Evolutionary conservation across 2,113 vertebrate species (phyloP).

Genomic region (Cathartes aura): DNA sequence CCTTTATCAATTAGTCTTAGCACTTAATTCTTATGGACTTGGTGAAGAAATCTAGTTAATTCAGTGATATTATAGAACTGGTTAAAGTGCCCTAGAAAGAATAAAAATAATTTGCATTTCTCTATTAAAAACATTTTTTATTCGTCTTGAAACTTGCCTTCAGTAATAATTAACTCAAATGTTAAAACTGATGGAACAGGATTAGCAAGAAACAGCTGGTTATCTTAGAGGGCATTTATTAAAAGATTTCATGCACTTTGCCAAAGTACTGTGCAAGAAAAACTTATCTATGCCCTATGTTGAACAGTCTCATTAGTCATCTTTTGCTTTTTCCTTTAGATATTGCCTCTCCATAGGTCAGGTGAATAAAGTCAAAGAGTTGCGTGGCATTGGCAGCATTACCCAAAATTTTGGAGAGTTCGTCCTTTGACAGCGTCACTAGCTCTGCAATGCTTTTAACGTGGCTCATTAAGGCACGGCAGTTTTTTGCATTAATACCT

Average conservation of each 20-base stretch:
- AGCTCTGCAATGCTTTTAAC: slow-evolving; percentile 88
- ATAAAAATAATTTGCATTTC: not conserved
- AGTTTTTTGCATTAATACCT: slow-evolving; percentile 90
- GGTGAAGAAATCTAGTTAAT: not conserved
- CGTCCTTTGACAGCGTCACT: slow-evolving; percentile 80
- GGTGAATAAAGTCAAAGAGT: slow-evolving; percentile 91
- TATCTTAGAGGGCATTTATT: not conserved
- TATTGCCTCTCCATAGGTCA: slow-evolving; percentile 69
- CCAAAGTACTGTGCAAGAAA: not conserved
- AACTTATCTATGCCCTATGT: not conserved
- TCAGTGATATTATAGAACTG: not conserved
- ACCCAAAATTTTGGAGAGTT: slow-evolving; percentile 81
- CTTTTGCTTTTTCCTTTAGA: slow-evolving; percentile 67
- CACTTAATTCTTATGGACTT: not conserved
- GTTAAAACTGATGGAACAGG: not conserved
- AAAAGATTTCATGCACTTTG: not conserved
- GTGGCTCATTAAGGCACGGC: slow-evolving; percentile 79
- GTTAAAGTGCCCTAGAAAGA: not conserved
- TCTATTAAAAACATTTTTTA: not conserved
- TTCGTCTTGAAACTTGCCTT: not conserved
- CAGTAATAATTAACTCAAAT: not conserved
- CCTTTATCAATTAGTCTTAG: not conserved
- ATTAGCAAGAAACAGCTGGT: not conserved
- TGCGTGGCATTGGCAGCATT: slow-evolving; percentile 80
- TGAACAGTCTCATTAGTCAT: slow-evolving; percentile 31